Percentiles rank a stretch among this genome's conserved stretches.
Evolutionary conservation across 2,888 invertebrate genomes (phyloP).

Genomic region (Melanargia galathea): DNA sequence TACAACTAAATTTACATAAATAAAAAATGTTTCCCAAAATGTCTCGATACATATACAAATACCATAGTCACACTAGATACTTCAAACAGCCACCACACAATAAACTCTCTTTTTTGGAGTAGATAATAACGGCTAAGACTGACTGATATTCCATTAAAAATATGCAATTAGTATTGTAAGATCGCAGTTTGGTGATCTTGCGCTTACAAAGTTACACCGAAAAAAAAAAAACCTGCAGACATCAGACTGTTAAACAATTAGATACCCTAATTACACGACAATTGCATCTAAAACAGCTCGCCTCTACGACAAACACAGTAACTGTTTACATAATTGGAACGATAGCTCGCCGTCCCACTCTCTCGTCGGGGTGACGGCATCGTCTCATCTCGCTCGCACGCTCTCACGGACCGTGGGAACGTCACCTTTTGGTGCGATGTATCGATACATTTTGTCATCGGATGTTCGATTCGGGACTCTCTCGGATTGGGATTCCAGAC

Average conservation of each 20-base stretch:
- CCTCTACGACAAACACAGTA: constrained; percentile 27
- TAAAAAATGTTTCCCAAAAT: not conserved
- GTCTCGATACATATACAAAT: not conserved
- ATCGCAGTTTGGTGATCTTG: not conserved
- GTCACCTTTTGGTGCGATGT: constrained; percentile 57
- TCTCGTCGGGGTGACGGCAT: constrained; percentile 23
- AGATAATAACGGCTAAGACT: not conserved
- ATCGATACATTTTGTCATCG: constrained; percentile 50
- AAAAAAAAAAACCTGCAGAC: not conserved
- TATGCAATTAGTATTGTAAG: too few relatives aligned
- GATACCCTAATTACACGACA: constrained; percentile 6
- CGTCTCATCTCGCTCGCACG: constrained; percentile 38
- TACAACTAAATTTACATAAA: constrained; percentile 11
- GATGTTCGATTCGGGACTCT: constrained; percentile 44
- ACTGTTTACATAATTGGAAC: constrained; percentile 48
- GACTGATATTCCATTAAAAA: not conserved
- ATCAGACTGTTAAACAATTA: constrained; percentile 6
- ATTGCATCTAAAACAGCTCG: constrained; percentile 30
- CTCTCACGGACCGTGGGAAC: constrained; percentile 61
- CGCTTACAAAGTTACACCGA: not conserved
- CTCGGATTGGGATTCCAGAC: constrained; percentile 30
- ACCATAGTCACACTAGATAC: not conserved
- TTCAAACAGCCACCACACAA: too few relatives aligned
- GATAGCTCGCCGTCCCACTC: constrained; percentile 37
- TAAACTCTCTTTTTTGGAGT: too few relatives aligned